These are phyloP conservation scores for Leptosomus discolor DNA, from an alignment of 2,113 vertebrate genomes.

Conservation along the genomic window DNA sequence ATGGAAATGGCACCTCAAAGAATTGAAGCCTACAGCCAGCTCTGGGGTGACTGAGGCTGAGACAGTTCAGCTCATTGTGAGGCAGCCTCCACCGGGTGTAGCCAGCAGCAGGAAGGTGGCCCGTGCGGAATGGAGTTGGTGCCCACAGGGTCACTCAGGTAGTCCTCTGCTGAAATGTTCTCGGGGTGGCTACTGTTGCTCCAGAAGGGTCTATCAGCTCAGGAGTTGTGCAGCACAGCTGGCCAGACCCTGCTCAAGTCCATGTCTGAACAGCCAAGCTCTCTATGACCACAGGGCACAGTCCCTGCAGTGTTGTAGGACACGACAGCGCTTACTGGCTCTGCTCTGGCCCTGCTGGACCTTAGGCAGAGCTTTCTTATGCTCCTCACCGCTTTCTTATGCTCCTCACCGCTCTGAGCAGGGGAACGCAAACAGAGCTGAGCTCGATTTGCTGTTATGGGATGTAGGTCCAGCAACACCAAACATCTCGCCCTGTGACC, in stretches of 20 bases:
- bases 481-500: neutral
- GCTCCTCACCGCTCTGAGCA: neutral
- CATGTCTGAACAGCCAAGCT: neutral
- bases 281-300: neutral
- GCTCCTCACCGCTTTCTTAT: neutral
- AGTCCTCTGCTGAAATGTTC: neutral
- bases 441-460: neutral
- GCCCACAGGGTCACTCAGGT: neutral
- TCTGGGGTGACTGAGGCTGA: neutral
- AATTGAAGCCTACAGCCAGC: neutral
- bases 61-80: neutral
- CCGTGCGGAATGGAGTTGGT: neutral
- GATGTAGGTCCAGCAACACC: neutral
- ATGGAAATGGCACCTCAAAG: neutral
- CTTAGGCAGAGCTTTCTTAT: neutral
- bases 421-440: neutral
- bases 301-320: neutral
- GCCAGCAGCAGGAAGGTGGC: neutral
- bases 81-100: neutral
- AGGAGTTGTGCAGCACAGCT: neutral
- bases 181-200: rapidly evolving
- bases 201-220: neutral
- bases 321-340: neutral
- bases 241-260: neutral
- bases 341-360: neutral